These are phyloP conservation scores for Microtus richardsoni DNA, from an alignment of 2,113 vertebrate species.

Conservation along the genomic window DNA sequence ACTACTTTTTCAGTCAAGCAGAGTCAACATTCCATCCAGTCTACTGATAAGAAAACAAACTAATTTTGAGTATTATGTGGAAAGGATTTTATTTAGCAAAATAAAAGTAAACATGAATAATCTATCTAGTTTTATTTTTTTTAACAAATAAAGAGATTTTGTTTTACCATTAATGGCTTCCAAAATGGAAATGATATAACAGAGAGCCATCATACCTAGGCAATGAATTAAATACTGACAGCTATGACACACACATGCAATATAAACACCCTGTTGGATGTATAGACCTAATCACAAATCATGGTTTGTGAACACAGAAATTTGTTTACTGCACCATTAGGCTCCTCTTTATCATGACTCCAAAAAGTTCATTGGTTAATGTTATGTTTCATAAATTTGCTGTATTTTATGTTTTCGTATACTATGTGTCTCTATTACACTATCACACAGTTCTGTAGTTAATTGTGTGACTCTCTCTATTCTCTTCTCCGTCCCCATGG, in stretches of 20 bases:
- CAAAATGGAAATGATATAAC: not conserved
- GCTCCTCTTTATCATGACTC: not conserved
- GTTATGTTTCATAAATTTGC: not conserved
- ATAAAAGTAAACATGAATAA: not conserved
- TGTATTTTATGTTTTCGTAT: not conserved
- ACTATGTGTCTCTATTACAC: not conserved
- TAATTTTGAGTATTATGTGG: not conserved
- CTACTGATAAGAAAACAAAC: not conserved
- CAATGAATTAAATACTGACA: not conserved
- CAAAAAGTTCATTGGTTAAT: not conserved
- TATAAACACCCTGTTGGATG: accelerated
- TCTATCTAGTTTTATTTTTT: not conserved
- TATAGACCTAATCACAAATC: not conserved
- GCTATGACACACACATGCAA: too few species aligned
- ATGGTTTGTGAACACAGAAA: not conserved
- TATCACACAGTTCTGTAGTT: not conserved
- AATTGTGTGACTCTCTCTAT: not conserved
- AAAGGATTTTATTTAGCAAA: not conserved
- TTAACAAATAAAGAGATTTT: not conserved
- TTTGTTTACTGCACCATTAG: not conserved
- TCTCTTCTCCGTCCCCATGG: not conserved
- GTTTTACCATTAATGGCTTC: not conserved
- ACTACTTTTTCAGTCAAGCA: not conserved
- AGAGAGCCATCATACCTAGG: not conserved
- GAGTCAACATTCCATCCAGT: not conserved